These are phyloP conservation scores for Chelonia mydas DNA, from an alignment of 2,797 vertebrate species.

Conservation along the genomic window DNA sequence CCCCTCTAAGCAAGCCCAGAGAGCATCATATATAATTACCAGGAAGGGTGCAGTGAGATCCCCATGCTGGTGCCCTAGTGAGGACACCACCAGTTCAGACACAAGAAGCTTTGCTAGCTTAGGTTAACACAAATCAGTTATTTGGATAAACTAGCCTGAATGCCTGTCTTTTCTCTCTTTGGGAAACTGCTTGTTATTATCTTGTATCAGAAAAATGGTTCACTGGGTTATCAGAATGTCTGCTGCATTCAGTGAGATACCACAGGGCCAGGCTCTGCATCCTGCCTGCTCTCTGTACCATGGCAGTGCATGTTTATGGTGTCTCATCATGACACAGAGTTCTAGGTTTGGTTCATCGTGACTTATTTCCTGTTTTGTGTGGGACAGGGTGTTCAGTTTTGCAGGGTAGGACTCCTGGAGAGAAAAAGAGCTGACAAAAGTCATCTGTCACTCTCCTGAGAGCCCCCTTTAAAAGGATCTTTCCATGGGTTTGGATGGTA, in stretches of 20 bases:
- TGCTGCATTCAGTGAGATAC: neutral
- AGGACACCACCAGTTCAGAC: no score
- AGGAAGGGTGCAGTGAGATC: no score
- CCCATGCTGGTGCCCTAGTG: no score
- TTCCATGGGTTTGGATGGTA: rapidly evolving
- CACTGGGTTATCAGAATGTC: neutral
- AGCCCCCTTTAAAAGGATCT: neutral
- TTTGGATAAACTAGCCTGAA: no score
- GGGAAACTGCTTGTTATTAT: neutral
- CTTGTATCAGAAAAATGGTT: neutral
- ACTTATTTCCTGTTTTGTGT: neutral
- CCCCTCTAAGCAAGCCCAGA: no score
- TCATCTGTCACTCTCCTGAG: neutral
- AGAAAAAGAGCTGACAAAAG: neutral
- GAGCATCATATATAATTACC: no score
- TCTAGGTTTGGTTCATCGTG: neutral
- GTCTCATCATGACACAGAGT: neutral
- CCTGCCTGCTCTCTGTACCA: neutral
- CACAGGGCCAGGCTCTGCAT: neutral
- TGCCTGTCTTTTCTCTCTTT: no score
- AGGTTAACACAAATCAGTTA: no score
- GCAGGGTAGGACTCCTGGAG: neutral
- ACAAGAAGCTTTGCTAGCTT: no score
- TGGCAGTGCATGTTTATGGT: neutral
- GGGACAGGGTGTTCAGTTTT: neutral